Percentiles rank a stretch among this genome's conserved stretches.
phyloP scores from a whole-genome alignment of 2,113 vertebrate species.

The Eptesicus fuscus region DNA sequence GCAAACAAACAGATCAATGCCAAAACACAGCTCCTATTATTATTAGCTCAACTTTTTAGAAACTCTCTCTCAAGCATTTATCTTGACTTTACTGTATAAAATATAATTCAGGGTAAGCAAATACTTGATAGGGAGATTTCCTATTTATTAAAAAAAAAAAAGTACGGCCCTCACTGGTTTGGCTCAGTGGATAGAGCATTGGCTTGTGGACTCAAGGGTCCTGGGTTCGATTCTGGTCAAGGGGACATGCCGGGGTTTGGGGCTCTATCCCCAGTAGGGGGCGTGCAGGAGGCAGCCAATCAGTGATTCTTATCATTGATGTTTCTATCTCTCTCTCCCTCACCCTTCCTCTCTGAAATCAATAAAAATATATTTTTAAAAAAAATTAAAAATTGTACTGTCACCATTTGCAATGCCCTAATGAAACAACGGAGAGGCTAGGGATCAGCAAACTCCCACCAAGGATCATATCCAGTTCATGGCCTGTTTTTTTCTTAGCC shows the following conservation, averaged over 20 bases:
- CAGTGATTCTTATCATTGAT: no score
- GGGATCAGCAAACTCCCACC: not conserved
- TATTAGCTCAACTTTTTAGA: not conserved
- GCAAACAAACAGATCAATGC: not conserved
- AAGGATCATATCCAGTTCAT: not conserved
- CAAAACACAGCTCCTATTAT: not conserved
- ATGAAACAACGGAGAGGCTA: not conserved
- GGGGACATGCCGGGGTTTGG: no score
- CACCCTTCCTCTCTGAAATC: no score
- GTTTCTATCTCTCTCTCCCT: no score
- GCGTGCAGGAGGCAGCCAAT: no score
- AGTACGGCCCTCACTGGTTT: no score
- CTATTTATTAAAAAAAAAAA: not conserved
- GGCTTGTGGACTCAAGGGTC: no score
- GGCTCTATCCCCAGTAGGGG: no score
- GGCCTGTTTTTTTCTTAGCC: not conserved
- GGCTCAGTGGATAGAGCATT: no score
- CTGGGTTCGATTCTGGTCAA: no score
- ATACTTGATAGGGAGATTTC: not conserved
- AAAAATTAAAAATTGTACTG: not conserved
- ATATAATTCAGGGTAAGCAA: conserved; percentile 10
- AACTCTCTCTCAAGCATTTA: not conserved
- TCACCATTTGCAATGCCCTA: not conserved
- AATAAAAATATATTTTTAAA: no score
- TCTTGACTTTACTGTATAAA: not conserved